Conservation (phyloP, 1,140 invertebrate genomes). For the Sycophila sp. region DNA sequence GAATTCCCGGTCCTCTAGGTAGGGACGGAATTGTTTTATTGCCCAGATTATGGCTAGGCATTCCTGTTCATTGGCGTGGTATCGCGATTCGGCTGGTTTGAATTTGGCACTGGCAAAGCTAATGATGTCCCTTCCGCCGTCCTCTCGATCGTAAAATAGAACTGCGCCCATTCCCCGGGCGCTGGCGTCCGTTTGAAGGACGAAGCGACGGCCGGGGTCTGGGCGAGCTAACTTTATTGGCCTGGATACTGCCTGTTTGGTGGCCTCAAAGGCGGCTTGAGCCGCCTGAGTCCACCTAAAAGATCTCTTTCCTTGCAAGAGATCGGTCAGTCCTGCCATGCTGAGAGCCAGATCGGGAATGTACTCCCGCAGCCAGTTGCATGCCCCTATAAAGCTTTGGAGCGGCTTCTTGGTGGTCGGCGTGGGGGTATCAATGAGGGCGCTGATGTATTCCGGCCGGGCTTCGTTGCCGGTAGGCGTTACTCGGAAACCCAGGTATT, state of each 20-base stretch:
- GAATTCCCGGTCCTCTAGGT: constrained; percentile 50
- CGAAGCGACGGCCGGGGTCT: background rate
- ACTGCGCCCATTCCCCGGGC: background rate
- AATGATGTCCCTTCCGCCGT: constrained; percentile 39
- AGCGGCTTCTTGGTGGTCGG: constrained; percentile 33
- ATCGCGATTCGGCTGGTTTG: constrained; percentile 22
- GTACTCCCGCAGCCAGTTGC: constrained; percentile 44
- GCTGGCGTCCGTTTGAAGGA: background rate
- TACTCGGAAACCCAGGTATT: constrained; percentile 47
- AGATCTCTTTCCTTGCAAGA: constrained; percentile 6
- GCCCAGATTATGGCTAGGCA: constrained; percentile 52
- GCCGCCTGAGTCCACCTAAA: too few relatives aligned
- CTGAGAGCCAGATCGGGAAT: constrained; percentile 31
- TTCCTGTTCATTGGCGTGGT: constrained; percentile 42
- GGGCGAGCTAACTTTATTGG: too few relatives aligned
- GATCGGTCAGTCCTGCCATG: constrained; percentile 32
- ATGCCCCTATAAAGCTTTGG: constrained; percentile 38
- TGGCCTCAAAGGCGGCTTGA: background rate
- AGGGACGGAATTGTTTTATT: constrained; percentile 45
- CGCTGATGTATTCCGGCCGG: constrained; percentile 30
- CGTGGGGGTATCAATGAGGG: constrained; percentile 16
- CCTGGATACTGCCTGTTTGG: too few relatives aligned
- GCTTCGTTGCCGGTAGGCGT: constrained; percentile 38
- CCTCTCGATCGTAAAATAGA: background rate
- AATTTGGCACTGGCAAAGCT: constrained; percentile 44